Conservation (phyloP, 2,888 invertebrate genomes). For the Cheilosia pagana region DNA sequence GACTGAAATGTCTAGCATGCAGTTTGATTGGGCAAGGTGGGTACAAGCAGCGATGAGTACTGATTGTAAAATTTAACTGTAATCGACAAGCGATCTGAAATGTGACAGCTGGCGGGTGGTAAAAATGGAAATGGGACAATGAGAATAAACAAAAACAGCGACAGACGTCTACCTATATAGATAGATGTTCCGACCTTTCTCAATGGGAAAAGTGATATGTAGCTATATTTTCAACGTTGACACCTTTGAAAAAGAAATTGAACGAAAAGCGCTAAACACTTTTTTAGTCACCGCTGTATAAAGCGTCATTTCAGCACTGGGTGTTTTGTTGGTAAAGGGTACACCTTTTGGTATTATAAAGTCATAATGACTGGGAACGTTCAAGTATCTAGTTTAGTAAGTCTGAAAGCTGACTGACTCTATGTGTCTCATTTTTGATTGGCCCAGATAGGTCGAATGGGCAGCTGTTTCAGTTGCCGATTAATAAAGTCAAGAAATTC, state of each 20-base stretch:
- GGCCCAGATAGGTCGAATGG: too few relatives aligned
- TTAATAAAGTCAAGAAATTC: too few relatives aligned
- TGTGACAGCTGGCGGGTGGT: not conserved
- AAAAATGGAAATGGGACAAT: not conserved
- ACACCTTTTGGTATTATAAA: too few relatives aligned
- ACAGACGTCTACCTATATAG: not conserved
- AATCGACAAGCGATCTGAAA: constrained; percentile 14
- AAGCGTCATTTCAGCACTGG: too few relatives aligned
- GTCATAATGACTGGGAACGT: too few relatives aligned
- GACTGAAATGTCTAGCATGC: too few relatives aligned
- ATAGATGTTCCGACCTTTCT: not conserved
- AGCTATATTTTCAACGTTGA: not conserved
- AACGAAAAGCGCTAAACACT: not conserved
- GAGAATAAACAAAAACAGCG: not conserved
- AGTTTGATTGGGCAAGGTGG: constrained; percentile 9
- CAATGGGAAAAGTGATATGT: not conserved
- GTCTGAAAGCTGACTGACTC: too few relatives aligned
- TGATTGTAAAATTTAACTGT: not conserved
- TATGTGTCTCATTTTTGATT: too few relatives aligned
- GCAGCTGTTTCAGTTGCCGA: too few relatives aligned
- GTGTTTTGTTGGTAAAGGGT: too few relatives aligned
- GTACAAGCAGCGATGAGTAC: not conserved
- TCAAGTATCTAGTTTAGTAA: too few relatives aligned
- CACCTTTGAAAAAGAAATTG: not conserved
- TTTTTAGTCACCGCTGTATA: not conserved